Conservation (phyloP, 2,113 vertebrate species). For the Illadopsis cleaveri region DNA sequence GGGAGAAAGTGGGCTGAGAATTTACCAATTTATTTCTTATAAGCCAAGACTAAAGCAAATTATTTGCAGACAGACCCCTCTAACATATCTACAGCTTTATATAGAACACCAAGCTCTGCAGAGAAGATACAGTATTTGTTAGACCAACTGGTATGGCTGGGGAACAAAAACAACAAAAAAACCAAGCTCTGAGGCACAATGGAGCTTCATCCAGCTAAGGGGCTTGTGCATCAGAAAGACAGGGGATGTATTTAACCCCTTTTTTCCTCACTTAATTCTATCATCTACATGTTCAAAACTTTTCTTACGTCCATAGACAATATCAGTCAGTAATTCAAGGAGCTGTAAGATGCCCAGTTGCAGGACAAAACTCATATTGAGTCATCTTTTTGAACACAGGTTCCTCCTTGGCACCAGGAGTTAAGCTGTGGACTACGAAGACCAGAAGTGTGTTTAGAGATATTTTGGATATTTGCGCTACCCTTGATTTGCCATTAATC, state of each 20-base stretch:
- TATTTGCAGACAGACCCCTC: not conserved
- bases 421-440: not conserved
- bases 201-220: not conserved
- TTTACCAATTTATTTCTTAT: not conserved
- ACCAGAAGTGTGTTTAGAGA: not conserved
- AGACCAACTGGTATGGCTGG: not conserved
- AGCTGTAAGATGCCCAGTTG: not conserved
- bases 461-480: not conserved
- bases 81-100: not conserved
- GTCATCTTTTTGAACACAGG: not conserved
- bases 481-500: not conserved
- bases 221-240: not conserved
- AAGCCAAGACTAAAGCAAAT: not conserved
- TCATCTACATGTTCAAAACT: not conserved
- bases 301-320: not conserved
- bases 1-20: not conserved
- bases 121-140: not conserved
- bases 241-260: accelerated
- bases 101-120: not conserved
- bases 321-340: no score
- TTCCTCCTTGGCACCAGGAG: not conserved
- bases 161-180: not conserved
- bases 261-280: not conserved
- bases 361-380: not conserved
- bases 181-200: accelerated